phyloP scores from a whole-genome alignment of 2,797 vertebrate species.

The Hydrolagus colliei region DNA sequence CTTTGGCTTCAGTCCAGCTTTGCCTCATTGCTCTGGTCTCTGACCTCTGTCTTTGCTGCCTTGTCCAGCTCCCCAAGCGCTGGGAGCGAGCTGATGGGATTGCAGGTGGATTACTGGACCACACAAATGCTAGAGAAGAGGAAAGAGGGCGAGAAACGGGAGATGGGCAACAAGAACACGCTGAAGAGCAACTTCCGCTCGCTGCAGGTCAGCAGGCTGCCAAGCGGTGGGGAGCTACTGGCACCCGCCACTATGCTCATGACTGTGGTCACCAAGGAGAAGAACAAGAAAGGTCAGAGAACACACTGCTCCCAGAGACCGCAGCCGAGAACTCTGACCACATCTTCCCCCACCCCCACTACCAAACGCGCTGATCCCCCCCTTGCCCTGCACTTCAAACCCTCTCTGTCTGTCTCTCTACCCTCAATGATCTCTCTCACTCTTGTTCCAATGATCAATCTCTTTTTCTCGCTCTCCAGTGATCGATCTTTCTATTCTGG shows the following conservation, averaged over 20 bases:
- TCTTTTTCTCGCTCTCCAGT: background rate
- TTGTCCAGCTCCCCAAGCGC: constrained; percentile 54
- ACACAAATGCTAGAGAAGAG: constrained; percentile 62
- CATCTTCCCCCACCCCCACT: too few relatives aligned
- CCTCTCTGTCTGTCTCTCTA: too few relatives aligned
- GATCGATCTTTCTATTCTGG: too few relatives aligned
- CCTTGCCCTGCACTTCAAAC: too few relatives aligned
- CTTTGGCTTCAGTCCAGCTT: too few relatives aligned
- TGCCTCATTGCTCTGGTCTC: too few relatives aligned
- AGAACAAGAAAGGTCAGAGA: constrained; percentile 69
- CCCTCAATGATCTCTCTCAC: too few relatives aligned
- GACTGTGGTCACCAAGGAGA: constrained; percentile 72
- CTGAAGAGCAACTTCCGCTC: constrained; percentile 72
- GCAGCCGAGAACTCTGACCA: too few relatives aligned
- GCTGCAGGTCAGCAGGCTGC: constrained; percentile 66
- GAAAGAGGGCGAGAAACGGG: constrained; percentile 63
- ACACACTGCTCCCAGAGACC: too few relatives aligned
- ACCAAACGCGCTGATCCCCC: too few relatives aligned
- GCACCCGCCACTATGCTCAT: constrained; percentile 66
- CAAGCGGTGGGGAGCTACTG: constrained; percentile 57
- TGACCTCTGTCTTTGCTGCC: background rate
- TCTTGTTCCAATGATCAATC: too few relatives aligned
- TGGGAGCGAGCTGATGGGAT: constrained; percentile 66
- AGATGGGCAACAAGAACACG: constrained; percentile 65
- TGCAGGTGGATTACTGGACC: constrained; percentile 73